Percentiles rank a stretch among this genome's conserved stretches.
phyloP scores from a whole-genome alignment of 1,140 invertebrate species.

The Drosophila elegans region DNA sequence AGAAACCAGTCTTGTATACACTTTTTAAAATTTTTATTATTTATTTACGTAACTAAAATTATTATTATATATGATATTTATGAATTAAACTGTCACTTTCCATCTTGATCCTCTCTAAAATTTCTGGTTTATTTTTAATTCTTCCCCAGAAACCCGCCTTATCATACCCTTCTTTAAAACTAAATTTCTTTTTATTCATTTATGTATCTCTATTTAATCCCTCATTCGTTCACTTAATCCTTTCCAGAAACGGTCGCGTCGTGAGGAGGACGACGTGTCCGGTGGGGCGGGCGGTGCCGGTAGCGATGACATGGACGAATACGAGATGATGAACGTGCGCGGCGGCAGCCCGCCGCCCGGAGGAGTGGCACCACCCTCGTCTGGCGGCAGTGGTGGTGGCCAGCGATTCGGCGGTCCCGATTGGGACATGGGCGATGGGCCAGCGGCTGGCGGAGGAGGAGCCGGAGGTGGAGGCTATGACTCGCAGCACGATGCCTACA shows the following conservation, averaged over 20 bases:
- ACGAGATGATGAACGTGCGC: slow-evolving; percentile 91
- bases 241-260: slow-evolving; percentile 61
- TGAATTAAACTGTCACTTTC: too few species aligned
- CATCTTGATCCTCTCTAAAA: too few species aligned
- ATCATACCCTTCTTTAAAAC: neutral
- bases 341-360: slow-evolving; percentile 88
- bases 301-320: slow-evolving; percentile 85
- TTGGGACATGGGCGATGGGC: slow-evolving; percentile 41
- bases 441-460: slow-evolving; percentile 13
- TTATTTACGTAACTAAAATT: too few species aligned
- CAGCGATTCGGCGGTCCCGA: slow-evolving; percentile 31
- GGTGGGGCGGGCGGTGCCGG: slow-evolving; percentile 17
- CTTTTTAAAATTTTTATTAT: too few species aligned
- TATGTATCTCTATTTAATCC: neutral
- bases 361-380: slow-evolving; percentile 42
- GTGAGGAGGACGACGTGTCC: slow-evolving; percentile 37
- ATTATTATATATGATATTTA: too few species aligned
- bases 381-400: neutral
- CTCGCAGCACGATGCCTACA: slow-evolving; percentile 79
- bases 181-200: neutral
- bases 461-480: slow-evolving; percentile 71
- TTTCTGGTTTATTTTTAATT: too few species aligned
- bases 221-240: neutral
- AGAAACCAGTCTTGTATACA: too few species aligned
- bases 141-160: too few species aligned